Percentiles rank a stretch among this genome's conserved stretches.
These are phyloP conservation scores for Pocillopora grandis DNA, from an alignment of 92 coral and sea anemone species.

Conservation along the genomic window DNA sequence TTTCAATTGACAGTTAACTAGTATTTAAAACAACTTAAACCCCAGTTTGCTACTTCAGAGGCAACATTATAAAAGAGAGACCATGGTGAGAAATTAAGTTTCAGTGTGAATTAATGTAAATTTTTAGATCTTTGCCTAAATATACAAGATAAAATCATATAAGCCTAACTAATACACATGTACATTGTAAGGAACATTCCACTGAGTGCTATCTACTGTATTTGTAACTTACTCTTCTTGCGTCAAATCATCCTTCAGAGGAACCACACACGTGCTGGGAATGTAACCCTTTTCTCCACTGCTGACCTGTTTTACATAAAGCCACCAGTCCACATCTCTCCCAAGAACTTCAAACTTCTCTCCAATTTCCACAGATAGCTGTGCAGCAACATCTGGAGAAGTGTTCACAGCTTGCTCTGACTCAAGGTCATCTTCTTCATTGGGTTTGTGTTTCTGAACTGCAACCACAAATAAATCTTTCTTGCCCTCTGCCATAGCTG, in stretches of 20 bases:
- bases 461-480: constrained; percentile 72
- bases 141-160: too few relatives aligned
- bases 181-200: too few relatives aligned
- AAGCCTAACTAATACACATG: too few relatives aligned
- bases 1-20: too few relatives aligned
- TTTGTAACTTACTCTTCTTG: constrained; percentile 64
- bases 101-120: too few relatives aligned
- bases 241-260: constrained; percentile 68
- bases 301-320: constrained; percentile 61
- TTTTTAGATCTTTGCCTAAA: too few relatives aligned
- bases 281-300: constrained; percentile 76
- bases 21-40: too few relatives aligned
- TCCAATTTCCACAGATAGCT: constrained; percentile 71
- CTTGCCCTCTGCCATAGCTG: constrained; percentile 29
- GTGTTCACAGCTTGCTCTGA: constrained; percentile 49
- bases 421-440: constrained; percentile 55
- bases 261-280: constrained; percentile 81
- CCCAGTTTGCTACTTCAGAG: too few relatives aligned
- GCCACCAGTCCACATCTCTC: constrained; percentile 84
- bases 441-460: constrained; percentile 65
- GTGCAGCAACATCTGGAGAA: constrained; percentile 76
- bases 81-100: too few relatives aligned
- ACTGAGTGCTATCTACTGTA: not conserved
- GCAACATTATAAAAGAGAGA: too few relatives aligned
- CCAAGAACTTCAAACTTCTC: constrained; percentile 77